Conservation (phyloP, 2,113 vertebrate genomes). For the Chroicocephalus ridibundus region DNA sequence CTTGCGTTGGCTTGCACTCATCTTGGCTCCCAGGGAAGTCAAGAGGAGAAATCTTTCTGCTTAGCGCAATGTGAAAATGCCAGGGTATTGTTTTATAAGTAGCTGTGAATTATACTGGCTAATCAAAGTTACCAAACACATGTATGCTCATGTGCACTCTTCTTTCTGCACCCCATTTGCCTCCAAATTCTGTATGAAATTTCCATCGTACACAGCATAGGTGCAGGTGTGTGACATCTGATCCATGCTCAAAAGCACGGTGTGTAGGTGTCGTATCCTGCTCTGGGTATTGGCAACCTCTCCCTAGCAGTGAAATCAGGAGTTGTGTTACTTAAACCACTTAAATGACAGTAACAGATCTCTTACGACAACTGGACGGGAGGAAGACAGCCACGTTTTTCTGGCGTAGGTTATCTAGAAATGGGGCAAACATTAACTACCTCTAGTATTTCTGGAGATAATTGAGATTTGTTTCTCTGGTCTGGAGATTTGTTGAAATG, state of each 20-base stretch:
- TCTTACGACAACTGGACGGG: neutral
- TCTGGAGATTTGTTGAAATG: neutral
- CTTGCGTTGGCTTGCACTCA: neutral
- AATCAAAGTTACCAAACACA: neutral
- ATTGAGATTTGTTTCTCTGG: neutral
- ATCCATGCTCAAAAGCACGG: fast-evolving
- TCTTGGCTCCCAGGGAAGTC: neutral
- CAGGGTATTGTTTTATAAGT: neutral
- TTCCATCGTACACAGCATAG: neutral
- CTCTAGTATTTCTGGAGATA: neutral
- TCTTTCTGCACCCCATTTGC: neutral
- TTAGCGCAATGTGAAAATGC: neutral
- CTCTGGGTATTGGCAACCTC: neutral
- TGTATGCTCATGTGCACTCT: neutral
- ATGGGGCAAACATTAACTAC: neutral
- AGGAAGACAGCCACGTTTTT: neutral
- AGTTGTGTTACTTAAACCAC: neutral
- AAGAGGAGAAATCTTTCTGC: neutral
- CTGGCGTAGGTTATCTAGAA: neutral
- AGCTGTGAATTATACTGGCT: neutral
- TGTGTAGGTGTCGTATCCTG: neutral
- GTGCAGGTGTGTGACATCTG: neutral
- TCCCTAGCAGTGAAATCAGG: neutral
- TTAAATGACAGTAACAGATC: neutral
- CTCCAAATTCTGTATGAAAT: neutral